Evolutionary conservation across 2,113 vertebrate genomes (phyloP), one percentile per base, ranked within the genome.

Genomic region (Desmodus rotundus): DNA sequence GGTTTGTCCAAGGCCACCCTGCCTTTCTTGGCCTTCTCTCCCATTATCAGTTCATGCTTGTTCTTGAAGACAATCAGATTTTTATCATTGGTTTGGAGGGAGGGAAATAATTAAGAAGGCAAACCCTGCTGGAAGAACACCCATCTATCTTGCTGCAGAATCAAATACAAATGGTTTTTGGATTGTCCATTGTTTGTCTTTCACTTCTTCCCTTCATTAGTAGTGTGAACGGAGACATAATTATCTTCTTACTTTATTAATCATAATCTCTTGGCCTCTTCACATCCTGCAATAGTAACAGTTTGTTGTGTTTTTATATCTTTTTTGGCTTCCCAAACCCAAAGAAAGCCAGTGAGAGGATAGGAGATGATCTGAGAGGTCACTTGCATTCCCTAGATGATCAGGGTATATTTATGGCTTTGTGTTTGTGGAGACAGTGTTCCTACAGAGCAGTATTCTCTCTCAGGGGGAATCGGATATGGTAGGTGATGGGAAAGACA

Each of bases 11-110:
- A 74, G 94, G 93, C 94, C 85, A 88, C 88, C 94, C 94, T 86
- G 77, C 41, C 47, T 96, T 81, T 89, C 88, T 94, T 97, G 88
- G 91, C 72, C 72, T 91, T 78, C 82, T 92, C 22, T 85, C 4
- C 45, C 61, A 16, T 86, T 72, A 82, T 88, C 67, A 85, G 70
- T 93, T 87, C 65, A 72, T 70, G 58, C 94, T 50, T 91, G 83
- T 94, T 93, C 83, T 94, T 82, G 85, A 92, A 96, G 83, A 43
- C 73, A 52, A 52, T 78, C 36, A 56, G 72, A 90, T 97, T 90
- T 92, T 94, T 56, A 61, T 93, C 92, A 43, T 38, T 88, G 80
- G 70, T 87, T 95, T 4, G 1, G 45, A 43, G 16, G 24, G 56
- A 24, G 58, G 72, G 38, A 36, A 68, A 78, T 50, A 84, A 87